Base-by-base conservation (phyloP, 1,140 invertebrate species). In the Euwallacea similis region DNA sequence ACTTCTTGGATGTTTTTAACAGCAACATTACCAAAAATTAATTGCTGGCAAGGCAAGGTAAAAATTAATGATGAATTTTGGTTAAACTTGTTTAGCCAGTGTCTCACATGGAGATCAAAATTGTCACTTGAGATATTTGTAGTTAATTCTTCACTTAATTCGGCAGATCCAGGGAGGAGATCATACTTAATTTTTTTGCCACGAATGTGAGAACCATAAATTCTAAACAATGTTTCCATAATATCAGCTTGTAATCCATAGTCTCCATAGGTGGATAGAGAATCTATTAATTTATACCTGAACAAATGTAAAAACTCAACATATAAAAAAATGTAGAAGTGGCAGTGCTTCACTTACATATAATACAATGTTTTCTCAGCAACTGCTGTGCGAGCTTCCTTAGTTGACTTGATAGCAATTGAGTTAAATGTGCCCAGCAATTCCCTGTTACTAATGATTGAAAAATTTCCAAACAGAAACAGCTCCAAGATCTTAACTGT, bases 221-320 rank as follows among this genome's bases (percentile, higher is more conserved):
- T 33, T 41, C 62, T 50, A 53, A 15, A 64, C 7, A 64, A 4
- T 7, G 62, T 53, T 21, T 64, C 62, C 62, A 64, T 64, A 50
- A 64, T 41, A 42, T 64, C 62, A 11, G 44, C 47, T 13, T 64
- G 62, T 9, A 64, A 13, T 11, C 41, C 44, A 13, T 64, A 64
- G 10, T 64, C 62, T 8, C 62, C 62, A 53, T 53, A 33, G 6
- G 16, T 64, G 7, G 44, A 41, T 3, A 64, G 33, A 2, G 21
- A 41, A 53, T 64, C 62, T n/a, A 64, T 41, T 7, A 64, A 64
- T 41, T 21, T 47, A 13, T 53, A 64, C 47, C 62, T 64, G 50
- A 53, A 33, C 4, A 33, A 33, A 33, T 33, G 21, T 33, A 33
- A 33, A 33, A 33, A 1, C 21, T 33, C 21, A 33, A 33, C 1